Base-by-base conservation (phyloP, 2,113 vertebrate genomes). In the Physeter macrocephalus region DNA sequence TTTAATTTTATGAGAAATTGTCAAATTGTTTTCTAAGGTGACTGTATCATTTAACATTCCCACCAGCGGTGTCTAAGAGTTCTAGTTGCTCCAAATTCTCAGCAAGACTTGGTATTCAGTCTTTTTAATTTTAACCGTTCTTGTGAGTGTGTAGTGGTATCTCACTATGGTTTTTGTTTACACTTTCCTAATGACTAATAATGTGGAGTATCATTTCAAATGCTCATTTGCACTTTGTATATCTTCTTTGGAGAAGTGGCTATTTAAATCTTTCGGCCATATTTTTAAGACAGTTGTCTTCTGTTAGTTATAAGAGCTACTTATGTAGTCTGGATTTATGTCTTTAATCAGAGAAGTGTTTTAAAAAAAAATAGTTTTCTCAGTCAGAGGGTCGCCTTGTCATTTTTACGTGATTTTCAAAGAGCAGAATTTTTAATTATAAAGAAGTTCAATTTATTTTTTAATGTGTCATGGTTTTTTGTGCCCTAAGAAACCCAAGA, bases 331-430 rank as follows among this genome's bases (percentile, higher is more conserved):
- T 62, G 8, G 4, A 69, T 75, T 83, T 54, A 85, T 80, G 14
- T 86, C 46, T 96, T 85, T 89, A 89, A 57, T 89, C 31, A 90
- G 49, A 57, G 62, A 88, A 34, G 52, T 74, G 34, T 64, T 94
- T 88, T 88, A 9, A 64, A 80, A 46, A 69, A n/a, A n/a, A n/a
- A n/a, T 39, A 39, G 21, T 80, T 94, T 93, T 88, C 15, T 85
- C n/a, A 31, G 29, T 66, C 13, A 69, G 49, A 85, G n/a, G 49
- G 69, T 88, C 64, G 9, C 59, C 52, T 67, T 49, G 8, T 67
- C 21, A 54, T 88, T 90, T 91, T 88, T 74, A 91, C 36, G 15
- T 94, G 49, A 85, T 41, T 95, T 95, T 85, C 39, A 88, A 91
- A 74, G 29, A 57, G 41, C 7, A 88, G 36, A 59, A 67, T 34